Conservation (phyloP, 2,797 vertebrate genomes). For the Amblyopsis hoosieri region DNA sequence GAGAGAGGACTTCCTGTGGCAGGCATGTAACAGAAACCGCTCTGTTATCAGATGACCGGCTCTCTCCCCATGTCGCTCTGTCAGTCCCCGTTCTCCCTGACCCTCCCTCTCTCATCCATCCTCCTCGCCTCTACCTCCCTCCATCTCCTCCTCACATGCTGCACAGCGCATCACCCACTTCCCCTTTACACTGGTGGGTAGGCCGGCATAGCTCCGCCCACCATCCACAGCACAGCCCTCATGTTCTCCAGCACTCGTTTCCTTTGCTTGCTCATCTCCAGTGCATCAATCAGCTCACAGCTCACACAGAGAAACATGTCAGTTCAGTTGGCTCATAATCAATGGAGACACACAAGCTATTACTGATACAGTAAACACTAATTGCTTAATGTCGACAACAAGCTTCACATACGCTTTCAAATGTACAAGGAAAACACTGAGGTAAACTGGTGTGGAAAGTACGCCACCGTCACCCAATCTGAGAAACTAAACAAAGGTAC, state of each 20-base stretch:
- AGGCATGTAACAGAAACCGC: constrained; percentile 83
- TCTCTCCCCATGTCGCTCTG: constrained; percentile 60
- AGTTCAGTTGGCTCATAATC: constrained; percentile 30
- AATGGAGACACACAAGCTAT: constrained; percentile 34
- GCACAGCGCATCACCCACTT: constrained; percentile 72
- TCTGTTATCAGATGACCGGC: constrained; percentile 87
- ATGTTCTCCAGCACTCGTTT: constrained; percentile 36
- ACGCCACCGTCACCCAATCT: constrained; percentile 3
- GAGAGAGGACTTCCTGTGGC: constrained; percentile 78
- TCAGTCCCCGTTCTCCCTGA: constrained; percentile 26
- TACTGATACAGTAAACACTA: constrained; percentile 1
- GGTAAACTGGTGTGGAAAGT: background rate
- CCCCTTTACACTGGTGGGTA: constrained; percentile 64
- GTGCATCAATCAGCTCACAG: background rate
- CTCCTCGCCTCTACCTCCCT: constrained; percentile 57
- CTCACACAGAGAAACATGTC: constrained; percentile 22
- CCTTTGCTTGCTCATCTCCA: constrained; percentile 38
- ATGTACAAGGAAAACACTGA: constrained; percentile 5
- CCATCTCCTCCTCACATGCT: constrained; percentile 46
- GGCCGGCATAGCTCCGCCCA: constrained; percentile 58
- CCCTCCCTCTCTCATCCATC: constrained; percentile 48
- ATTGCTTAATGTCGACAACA: constrained; percentile 2
- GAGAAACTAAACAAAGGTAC: constrained; percentile 3
- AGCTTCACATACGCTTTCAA: background rate
- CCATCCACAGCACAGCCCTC: constrained; percentile 39